Conservation (phyloP, 2,888 invertebrate species). For the Drosophila flavopinicola region DNA sequence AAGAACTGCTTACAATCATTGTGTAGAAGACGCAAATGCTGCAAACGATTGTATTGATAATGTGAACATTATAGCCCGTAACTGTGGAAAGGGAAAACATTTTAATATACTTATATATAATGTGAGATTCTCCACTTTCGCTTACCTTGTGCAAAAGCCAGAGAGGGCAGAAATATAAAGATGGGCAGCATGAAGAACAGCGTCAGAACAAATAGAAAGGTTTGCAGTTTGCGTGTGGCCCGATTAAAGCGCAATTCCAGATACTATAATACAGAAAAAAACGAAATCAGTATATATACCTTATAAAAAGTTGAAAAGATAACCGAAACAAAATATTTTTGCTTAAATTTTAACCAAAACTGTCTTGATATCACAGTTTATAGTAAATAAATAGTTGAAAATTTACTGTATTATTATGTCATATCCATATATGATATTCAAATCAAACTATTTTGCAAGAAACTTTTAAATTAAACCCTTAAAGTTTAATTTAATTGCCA, state of each 20-base stretch:
- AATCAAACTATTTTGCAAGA: too few relatives aligned
- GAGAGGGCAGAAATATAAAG: conserved; percentile 81
- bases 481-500: too few relatives aligned
- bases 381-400: too few relatives aligned
- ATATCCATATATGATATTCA: too few relatives aligned
- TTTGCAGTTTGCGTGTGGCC: conserved; percentile 75
- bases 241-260: conserved; percentile 81
- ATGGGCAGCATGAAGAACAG: conserved; percentile 81
- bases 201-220: conserved; percentile 72
- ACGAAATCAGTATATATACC: neutral
- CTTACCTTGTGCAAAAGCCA: conserved; percentile 83
- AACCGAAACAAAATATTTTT: too few relatives aligned
- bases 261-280: conserved; percentile 68
- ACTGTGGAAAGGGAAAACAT: conserved; percentile 80
- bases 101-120: neutral
- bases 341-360: too few relatives aligned
- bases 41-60: conserved; percentile 86
- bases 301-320: too few relatives aligned
- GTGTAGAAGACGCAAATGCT: conserved; percentile 87
- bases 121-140: neutral
- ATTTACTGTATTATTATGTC: too few relatives aligned
- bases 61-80: conserved; percentile 86
- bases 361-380: too few relatives aligned
- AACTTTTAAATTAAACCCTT: too few relatives aligned
- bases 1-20: conserved; percentile 85